phyloP scores from a whole-genome alignment of 1,140 invertebrate species.

The Propsilocerus akamusi region DNA sequence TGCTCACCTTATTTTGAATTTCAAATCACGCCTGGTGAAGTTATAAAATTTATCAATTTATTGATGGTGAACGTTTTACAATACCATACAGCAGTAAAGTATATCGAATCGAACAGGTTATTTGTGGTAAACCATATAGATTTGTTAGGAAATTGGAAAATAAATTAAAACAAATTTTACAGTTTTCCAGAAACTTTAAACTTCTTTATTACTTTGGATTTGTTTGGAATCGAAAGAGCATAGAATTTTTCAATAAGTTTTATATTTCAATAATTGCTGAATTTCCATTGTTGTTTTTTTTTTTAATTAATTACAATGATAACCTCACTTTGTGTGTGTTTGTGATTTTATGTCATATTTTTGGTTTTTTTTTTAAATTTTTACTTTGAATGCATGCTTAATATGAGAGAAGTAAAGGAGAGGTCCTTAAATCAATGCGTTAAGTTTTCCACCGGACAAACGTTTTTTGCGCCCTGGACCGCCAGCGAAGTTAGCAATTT shows the following conservation, averaged over 20 bases:
- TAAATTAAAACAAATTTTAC: too few species aligned
- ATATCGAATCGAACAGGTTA: too few species aligned
- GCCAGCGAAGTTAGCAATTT: constrained; percentile 59
- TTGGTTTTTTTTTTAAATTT: background rate
- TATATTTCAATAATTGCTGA: constrained; percentile 4
- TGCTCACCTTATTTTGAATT: too few species aligned
- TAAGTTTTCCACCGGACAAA: background rate
- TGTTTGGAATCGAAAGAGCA: constrained; percentile 3
- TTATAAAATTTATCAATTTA: too few species aligned
- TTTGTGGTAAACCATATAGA: too few species aligned
- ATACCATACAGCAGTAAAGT: too few species aligned
- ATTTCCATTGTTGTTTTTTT: too few species aligned
- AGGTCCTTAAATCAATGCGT: background rate
- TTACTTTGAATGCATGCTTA: background rate
- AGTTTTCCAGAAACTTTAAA: constrained; percentile 4
- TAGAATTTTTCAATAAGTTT: too few species aligned
- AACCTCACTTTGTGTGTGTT: background rate
- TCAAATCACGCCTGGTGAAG: too few species aligned
- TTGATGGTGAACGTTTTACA: too few species aligned
- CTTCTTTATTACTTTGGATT: background rate
- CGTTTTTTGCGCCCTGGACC: background rate
- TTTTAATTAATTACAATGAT: background rate
- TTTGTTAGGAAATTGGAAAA: too few species aligned
- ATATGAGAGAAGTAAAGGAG: background rate
- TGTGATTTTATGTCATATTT: too few species aligned